phyloP scores from a whole-genome alignment of 2,888 invertebrate genomes.

The Drosophila leonis region DNA sequence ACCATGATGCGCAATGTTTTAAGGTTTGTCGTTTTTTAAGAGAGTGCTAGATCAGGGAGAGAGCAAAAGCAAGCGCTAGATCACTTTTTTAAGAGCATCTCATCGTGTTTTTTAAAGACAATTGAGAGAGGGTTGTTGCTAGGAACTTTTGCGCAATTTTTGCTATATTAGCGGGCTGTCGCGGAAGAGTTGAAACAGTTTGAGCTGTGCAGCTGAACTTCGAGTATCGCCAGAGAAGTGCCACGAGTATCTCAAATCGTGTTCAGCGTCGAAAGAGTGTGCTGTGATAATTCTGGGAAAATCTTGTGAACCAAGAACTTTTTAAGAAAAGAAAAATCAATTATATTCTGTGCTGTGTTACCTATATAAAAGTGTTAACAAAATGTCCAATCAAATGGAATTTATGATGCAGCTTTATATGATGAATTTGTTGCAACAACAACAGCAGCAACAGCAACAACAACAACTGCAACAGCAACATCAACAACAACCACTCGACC shows the following conservation, averaged over 20 bases:
- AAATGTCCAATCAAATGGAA: slow-evolving; percentile 84
- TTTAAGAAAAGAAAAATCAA: slow-evolving; percentile 30
- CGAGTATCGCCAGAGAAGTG: slow-evolving; percentile 63
- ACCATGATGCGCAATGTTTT: slow-evolving; percentile 47
- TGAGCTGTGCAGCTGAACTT: slow-evolving; percentile 84
- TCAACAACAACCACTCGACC: not conserved
- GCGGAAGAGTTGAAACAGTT: slow-evolving; percentile 84
- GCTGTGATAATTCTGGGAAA: slow-evolving; percentile 25
- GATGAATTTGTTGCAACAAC: slow-evolving; percentile 84
- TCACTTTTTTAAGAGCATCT: slow-evolving; percentile 67
- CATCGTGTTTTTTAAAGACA: slow-evolving; percentile 43
- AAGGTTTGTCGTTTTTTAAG: slow-evolving; percentile 54
- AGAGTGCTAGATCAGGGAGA: slow-evolving; percentile 31
- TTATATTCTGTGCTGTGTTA: slow-evolving; percentile 37
- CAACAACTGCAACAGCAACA: slow-evolving; percentile 64
- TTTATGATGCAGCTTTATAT: slow-evolving; percentile 84
- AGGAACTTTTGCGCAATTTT: slow-evolving; percentile 53
- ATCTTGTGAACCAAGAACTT: slow-evolving; percentile 41
- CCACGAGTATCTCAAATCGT: slow-evolving; percentile 40
- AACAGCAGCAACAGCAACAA: slow-evolving; percentile 78
- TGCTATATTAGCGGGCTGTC: slow-evolving; percentile 77
- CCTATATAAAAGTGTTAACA: slow-evolving; percentile 35
- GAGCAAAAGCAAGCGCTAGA: slow-evolving; percentile 30
- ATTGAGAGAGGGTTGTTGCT: slow-evolving; percentile 69
- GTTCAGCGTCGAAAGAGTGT: slow-evolving; percentile 32